Evolutionary conservation across 2,113 vertebrate genomes (phyloP).

Genomic region (Bostrychus sinensis): DNA sequence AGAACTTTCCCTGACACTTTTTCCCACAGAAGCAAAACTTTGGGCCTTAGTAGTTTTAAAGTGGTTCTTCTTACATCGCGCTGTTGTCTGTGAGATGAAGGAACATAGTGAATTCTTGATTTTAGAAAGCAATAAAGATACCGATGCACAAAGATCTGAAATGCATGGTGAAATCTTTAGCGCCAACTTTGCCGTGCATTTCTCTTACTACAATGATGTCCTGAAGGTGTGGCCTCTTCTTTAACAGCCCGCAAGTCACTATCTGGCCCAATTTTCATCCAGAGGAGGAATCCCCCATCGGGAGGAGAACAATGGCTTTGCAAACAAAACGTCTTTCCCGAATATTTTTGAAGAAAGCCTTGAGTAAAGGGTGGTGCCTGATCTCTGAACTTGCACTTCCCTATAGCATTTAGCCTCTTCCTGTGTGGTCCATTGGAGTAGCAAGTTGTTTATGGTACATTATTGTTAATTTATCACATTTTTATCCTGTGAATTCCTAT

Average conservation of each 20-base stretch:
- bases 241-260: constrained; percentile 26
- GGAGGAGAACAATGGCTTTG: constrained; percentile 68
- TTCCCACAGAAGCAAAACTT: constrained; percentile 5
- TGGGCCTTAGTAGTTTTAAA: no score
- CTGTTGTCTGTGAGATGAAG: no score
- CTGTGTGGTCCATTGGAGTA: constrained; percentile 50
- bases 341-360: constrained; percentile 48
- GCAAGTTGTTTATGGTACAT: constrained; percentile 25
- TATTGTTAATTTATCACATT: constrained; percentile 30
- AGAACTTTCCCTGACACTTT: constrained; percentile 1
- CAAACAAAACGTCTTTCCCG: constrained; percentile 51
- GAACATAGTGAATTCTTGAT: no score
- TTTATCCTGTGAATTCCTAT: constrained; percentile 33
- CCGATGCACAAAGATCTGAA: constrained; percentile 35
- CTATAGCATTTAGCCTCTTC: constrained; percentile 43
- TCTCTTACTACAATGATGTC: constrained; percentile 13
- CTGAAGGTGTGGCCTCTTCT: constrained; percentile 44
- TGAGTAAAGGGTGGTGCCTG: constrained; percentile 44
- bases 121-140: no score
- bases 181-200: constrained; percentile 20
- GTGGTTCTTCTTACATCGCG: no score
- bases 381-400: constrained; percentile 44
- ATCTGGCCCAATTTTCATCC: constrained; percentile 14
- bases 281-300: constrained; percentile 59
- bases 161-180: constrained; percentile 27